These are phyloP conservation scores for Proctacanthus coquilletti DNA, from an alignment of 1,140 invertebrate species.

Conservation along the genomic window DNA sequence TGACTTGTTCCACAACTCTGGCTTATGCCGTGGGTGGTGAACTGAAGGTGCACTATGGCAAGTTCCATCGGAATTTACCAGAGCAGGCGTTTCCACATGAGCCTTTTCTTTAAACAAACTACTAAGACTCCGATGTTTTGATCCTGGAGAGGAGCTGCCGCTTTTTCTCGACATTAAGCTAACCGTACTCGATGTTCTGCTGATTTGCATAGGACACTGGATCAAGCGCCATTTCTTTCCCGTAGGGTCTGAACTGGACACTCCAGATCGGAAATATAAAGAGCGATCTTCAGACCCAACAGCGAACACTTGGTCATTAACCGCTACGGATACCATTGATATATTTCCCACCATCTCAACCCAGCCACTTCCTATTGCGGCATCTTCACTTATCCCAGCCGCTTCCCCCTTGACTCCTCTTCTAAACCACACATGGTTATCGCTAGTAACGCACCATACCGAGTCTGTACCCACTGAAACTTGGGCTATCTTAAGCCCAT, in stretches of 20 bases:
- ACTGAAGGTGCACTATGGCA: conserved; percentile 41
- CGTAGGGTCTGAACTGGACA: conserved; percentile 58
- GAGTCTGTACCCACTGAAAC: conserved; percentile 69
- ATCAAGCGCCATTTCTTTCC: conserved; percentile 74
- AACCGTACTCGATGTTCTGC: conserved; percentile 58
- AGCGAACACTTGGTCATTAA: conserved; percentile 70
- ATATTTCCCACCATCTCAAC: conserved; percentile 74
- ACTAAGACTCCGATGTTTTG: conserved; percentile 27
- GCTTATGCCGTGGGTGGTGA: conserved; percentile 14
- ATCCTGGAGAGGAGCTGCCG: conserved; percentile 31
- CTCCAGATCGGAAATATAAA: conserved; percentile 65
- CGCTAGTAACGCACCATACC: conserved; percentile 74
- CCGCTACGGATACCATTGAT: conserved; percentile 62
- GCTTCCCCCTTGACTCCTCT: conserved; percentile 63
- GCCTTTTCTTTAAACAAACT: conserved; percentile 28
- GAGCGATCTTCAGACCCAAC: conserved; percentile 48
- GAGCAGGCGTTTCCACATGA: conserved; percentile 21
- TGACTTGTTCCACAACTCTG: conserved; percentile 15
- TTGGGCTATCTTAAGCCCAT: conserved; percentile 50
- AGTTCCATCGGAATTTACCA: conserved; percentile 39
- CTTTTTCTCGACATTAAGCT: conserved; percentile 28
- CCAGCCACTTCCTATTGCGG: conserved; percentile 61
- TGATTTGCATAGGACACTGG: conserved; percentile 59
- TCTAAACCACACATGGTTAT: conserved; percentile 78
- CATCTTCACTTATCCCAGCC: conserved; percentile 49